A percentile compares a stretch with the other conserved stretches of the same genome.
phyloP scores from a whole-genome alignment of 2,113 vertebrate genomes.

The Ranitomeya variabilis region DNA sequence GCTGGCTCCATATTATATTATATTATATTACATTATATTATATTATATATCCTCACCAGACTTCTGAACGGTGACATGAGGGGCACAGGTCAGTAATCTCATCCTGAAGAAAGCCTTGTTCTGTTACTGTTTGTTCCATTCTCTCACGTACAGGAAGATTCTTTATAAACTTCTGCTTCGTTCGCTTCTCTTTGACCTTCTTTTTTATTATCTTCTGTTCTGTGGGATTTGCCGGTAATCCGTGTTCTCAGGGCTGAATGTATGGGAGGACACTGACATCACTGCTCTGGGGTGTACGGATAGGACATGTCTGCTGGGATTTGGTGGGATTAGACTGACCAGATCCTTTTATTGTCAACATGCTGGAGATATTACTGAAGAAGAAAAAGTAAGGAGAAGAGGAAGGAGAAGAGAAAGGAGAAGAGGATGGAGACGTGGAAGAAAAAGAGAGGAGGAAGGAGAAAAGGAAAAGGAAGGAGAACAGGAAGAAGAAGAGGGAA shows the following conservation, averaged over 20 bases:
- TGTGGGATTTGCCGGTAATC: not conserved
- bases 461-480: too few species aligned
- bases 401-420: too few species aligned
- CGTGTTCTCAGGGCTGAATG: not conserved
- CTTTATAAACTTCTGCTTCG: not conserved
- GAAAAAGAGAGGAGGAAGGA: too few species aligned
- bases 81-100: too few species aligned
- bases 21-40: too few species aligned
- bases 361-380: not conserved
- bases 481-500: too few species aligned
- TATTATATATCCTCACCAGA: too few species aligned
- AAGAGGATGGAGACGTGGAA: too few species aligned
- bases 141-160: not conserved
- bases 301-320: not conserved
- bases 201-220: not conserved
- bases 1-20: too few species aligned
- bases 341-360: not conserved
- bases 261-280: not conserved
- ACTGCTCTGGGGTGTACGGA: not conserved
- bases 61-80: too few species aligned
- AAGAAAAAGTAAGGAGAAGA: not conserved
- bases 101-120: not conserved
- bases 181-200: not conserved
- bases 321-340: not conserved
- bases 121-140: not conserved